Evolutionary conservation across 2,888 invertebrate genomes (phyloP).

Genomic region (Hydroisotoma schaefferi): DNA sequence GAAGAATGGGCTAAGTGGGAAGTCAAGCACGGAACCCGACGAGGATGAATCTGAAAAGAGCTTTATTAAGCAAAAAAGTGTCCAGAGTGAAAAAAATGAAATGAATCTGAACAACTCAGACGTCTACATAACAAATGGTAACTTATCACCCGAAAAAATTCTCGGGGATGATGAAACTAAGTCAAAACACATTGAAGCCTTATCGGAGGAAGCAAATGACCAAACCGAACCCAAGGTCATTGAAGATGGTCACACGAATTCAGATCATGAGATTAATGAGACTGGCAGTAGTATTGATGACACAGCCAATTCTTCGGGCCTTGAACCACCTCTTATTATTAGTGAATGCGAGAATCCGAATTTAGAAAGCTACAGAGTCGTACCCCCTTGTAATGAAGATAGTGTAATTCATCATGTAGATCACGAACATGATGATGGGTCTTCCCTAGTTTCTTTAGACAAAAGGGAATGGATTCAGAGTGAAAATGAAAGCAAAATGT

Average conservation of each 20-base stretch:
- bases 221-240: too few relatives aligned
- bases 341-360: conserved; percentile 14
- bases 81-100: neutral
- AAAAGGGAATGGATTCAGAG: conserved; percentile 47
- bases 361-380: too few relatives aligned
- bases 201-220: neutral
- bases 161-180: conserved; percentile 12
- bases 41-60: conserved; percentile 18
- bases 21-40: conserved; percentile 41
- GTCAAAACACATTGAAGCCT: conserved; percentile 9
- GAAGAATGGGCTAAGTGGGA: conserved; percentile 44
- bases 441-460: conserved; percentile 45
- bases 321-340: conserved; percentile 8
- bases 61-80: neutral
- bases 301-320: conserved; percentile 1
- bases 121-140: conserved; percentile 6
- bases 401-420: conserved; percentile 48
- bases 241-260: neutral
- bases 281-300: neutral
- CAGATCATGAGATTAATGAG: conserved; percentile 19
- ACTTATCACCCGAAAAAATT: conserved; percentile 15
- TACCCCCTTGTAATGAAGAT: conserved; percentile 32
- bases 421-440: conserved; percentile 45
- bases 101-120: neutral
- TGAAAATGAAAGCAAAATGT: conserved; percentile 40